These are phyloP conservation scores for Cebidichthys violaceus DNA, from an alignment of 2,113 vertebrate species.

Conservation along the genomic window DNA sequence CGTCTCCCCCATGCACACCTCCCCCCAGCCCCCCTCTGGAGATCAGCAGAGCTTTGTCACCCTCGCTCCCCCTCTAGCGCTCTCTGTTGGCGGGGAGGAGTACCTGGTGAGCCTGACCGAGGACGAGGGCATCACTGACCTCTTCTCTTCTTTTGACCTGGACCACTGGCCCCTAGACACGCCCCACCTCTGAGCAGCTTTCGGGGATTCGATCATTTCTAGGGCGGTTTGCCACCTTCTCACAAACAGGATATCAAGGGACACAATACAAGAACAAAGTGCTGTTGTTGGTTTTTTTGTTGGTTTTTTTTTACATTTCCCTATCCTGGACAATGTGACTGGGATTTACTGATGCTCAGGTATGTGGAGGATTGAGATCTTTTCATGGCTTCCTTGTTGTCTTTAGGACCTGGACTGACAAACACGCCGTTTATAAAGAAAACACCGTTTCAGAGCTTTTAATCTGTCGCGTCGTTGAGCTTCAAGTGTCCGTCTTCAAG, in stretches of 20 bases:
- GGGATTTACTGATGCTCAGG: slow-evolving; percentile 1
- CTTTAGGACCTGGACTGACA: neutral
- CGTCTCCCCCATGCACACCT: slow-evolving; percentile 85
- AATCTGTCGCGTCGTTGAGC: neutral
- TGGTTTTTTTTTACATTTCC: slow-evolving; percentile 1
- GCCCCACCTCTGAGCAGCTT: slow-evolving; percentile 81
- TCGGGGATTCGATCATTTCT: neutral
- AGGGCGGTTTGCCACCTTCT: neutral
- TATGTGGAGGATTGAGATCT: neutral
- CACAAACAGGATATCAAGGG: neutral
- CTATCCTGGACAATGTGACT: neutral
- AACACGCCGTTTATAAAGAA: neutral
- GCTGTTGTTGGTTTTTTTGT: neutral
- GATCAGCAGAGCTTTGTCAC: slow-evolving; percentile 89
- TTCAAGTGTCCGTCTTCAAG: neutral
- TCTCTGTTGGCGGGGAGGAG: slow-evolving; percentile 87
- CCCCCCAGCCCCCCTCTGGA: slow-evolving; percentile 86
- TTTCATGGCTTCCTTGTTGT: neutral
- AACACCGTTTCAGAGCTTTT: slow-evolving; percentile 19
- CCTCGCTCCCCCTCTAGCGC: slow-evolving; percentile 87
- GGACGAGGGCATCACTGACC: slow-evolving; percentile 90
- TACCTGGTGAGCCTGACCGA: slow-evolving; percentile 89
- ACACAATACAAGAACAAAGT: slow-evolving; percentile 3
- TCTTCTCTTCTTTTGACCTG: slow-evolving; percentile 89
- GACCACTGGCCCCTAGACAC: slow-evolving; percentile 86